A percentile compares a stretch with the other conserved stretches of the same genome.
phyloP scores from a whole-genome alignment of 2,888 invertebrate genomes.

The Drosophila quasianomalipes region DNA sequence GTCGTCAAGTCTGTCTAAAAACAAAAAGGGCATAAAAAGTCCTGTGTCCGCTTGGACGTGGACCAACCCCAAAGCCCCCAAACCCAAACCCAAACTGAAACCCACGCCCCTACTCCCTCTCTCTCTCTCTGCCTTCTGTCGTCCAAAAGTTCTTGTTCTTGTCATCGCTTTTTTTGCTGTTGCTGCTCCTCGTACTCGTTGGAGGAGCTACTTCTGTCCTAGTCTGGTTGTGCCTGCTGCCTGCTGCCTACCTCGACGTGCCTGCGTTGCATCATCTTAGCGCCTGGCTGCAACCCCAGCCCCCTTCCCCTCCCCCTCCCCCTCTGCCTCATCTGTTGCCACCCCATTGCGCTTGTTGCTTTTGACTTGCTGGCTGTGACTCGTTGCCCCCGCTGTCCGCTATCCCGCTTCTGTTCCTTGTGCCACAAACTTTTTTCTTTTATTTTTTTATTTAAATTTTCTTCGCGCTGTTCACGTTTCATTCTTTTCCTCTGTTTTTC shows the following conservation, averaged over 20 bases:
- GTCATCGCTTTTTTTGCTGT: slow-evolving; percentile 8
- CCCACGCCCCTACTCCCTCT: neutral
- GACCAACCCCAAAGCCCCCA: slow-evolving; percentile 3
- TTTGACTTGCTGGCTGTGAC: slow-evolving; percentile 44
- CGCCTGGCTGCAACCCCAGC: slow-evolving; percentile 40
- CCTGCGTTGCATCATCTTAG: slow-evolving; percentile 66
- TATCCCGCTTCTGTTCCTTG: slow-evolving; percentile 64
- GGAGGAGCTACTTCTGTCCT: slow-evolving; percentile 22
- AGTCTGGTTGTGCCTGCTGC: slow-evolving; percentile 2
- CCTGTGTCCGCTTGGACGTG: slow-evolving; percentile 44
- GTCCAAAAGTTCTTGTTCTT: slow-evolving; percentile 46
- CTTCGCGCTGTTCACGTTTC: slow-evolving; percentile 47
- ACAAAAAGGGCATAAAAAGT: slow-evolving; percentile 48
- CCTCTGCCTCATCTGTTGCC: slow-evolving; percentile 7
- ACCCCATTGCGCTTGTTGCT: slow-evolving; percentile 67
- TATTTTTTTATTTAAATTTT: slow-evolving; percentile 59
- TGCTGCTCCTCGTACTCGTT: neutral
- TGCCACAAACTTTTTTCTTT: slow-evolving; percentile 54
- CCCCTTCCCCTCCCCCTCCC: neutral
- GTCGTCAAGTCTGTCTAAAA: slow-evolving; percentile 30
- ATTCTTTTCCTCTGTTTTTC: slow-evolving; percentile 7
- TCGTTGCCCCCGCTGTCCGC: slow-evolving; percentile 8
- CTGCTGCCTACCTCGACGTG: slow-evolving; percentile 49
- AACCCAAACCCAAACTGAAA: neutral
- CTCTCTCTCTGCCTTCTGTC: slow-evolving; percentile 14